phyloP scores from a whole-genome alignment of 1,140 invertebrate species.

The Heliconius hewitsoni region DNA sequence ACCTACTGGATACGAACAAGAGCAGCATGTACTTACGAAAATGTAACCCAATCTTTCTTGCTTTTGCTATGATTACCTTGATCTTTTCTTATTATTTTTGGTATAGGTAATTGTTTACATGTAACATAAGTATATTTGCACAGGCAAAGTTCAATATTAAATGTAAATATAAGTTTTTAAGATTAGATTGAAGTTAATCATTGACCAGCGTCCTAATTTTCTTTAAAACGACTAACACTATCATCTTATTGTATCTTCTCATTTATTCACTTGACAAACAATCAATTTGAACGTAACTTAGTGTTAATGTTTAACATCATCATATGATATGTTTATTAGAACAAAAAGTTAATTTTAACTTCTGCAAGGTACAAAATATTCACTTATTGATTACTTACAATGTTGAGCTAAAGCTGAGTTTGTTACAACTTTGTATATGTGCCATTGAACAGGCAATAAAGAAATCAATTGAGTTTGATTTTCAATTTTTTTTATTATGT shows the following conservation, averaged over 20 bases:
- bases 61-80: constrained; percentile 73
- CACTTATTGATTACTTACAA: constrained; percentile 27
- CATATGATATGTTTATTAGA: not conserved
- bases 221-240: constrained; percentile 23
- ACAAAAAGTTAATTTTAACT: constrained; percentile 23
- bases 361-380: constrained; percentile 46
- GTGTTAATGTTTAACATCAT: not conserved
- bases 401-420: constrained; percentile 17
- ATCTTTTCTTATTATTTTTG: constrained; percentile 61
- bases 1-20: not conserved
- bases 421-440: constrained; percentile 45
- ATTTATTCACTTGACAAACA: not conserved
- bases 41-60: constrained; percentile 21
- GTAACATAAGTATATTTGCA: constrained; percentile 14
- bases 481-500: not conserved
- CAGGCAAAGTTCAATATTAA: constrained; percentile 17
- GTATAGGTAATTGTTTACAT: constrained; percentile 20
- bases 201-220: constrained; percentile 57
- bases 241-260: constrained; percentile 27
- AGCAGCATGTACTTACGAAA: not conserved
- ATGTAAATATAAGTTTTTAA: constrained; percentile 49
- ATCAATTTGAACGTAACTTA: not conserved
- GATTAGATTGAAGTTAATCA: constrained; percentile 77
- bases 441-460: constrained; percentile 61
- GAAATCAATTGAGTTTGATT: not conserved